phyloP scores from a whole-genome alignment of 2,113 vertebrate genomes.

The Fulmarus glacialis region DNA sequence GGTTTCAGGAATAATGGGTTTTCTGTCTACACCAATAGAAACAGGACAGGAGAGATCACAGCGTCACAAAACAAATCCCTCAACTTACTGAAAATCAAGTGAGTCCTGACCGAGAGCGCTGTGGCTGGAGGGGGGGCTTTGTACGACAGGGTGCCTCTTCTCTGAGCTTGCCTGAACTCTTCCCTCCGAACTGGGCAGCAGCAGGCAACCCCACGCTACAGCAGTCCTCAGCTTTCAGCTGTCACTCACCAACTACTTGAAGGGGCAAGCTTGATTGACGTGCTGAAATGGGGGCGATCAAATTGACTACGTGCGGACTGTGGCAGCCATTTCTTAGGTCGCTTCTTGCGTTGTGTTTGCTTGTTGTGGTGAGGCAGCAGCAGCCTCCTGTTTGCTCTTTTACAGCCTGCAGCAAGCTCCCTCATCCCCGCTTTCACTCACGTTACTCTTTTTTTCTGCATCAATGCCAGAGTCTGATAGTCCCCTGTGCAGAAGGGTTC shows the following conservation, averaged over 20 bases:
- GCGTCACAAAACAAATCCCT: slow-evolving; percentile 90
- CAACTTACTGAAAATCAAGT: slow-evolving; percentile 96
- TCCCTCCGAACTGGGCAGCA: not conserved
- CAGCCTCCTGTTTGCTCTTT: not conserved
- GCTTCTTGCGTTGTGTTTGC: not conserved
- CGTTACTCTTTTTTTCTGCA: not conserved
- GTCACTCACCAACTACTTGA: not conserved
- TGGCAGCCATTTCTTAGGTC: not conserved
- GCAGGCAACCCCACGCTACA: not conserved
- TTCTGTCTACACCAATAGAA: slow-evolving; percentile 93
- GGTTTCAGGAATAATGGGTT: slow-evolving; percentile 95
- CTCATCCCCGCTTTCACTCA: not conserved
- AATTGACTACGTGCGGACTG: fast-evolving
- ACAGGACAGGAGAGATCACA: slow-evolving; percentile 92
- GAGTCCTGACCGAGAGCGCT: slow-evolving; percentile 30
- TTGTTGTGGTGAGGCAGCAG: not conserved
- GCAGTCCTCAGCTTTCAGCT: not conserved
- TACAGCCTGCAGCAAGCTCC: not conserved
- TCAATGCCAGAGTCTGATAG: not conserved
- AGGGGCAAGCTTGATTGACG: not conserved
- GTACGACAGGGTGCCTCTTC: not conserved
- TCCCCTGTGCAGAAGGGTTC: not conserved
- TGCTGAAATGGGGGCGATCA: not conserved
- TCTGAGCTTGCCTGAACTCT: not conserved
- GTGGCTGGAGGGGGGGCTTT: not conserved